A percentile compares a stretch with the other conserved stretches of the same genome.
Conservation (phyloP, 2,113 vertebrate species). For the Equus quagga region DNA sequence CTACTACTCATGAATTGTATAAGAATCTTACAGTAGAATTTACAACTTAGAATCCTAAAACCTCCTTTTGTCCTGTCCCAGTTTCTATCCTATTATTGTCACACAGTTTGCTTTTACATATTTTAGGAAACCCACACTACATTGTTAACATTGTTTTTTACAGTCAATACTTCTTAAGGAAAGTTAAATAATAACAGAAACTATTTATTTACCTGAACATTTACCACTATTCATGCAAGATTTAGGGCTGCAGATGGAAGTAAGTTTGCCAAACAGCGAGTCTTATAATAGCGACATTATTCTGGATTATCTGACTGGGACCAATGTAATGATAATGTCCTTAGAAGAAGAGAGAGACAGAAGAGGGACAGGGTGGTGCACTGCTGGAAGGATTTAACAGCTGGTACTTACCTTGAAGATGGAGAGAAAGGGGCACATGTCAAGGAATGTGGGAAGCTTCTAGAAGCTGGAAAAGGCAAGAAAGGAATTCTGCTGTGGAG, state of each 20-base stretch:
- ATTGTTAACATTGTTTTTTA: background rate
- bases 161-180: background rate
- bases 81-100: background rate
- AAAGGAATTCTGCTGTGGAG: fast-evolving
- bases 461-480: background rate
- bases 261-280: background rate
- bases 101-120: background rate
- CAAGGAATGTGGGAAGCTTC: background rate
- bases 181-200: background rate
- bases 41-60: no score
- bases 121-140: background rate
- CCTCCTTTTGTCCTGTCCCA: background rate
- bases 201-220: background rate
- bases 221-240: background rate
- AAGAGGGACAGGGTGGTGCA: fast-evolving
- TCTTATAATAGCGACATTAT: background rate
- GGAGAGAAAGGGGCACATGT: background rate
- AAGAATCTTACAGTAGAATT: background rate
- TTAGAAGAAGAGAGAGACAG: background rate
- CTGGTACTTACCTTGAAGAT: background rate
- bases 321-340: background rate
- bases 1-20: background rate
- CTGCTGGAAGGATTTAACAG: background rate
- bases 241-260: background rate
- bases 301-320: background rate